These are phyloP conservation scores for Chloroclystis v-ata DNA, from an alignment of 2,888 invertebrate species.

Conservation along the genomic window DNA sequence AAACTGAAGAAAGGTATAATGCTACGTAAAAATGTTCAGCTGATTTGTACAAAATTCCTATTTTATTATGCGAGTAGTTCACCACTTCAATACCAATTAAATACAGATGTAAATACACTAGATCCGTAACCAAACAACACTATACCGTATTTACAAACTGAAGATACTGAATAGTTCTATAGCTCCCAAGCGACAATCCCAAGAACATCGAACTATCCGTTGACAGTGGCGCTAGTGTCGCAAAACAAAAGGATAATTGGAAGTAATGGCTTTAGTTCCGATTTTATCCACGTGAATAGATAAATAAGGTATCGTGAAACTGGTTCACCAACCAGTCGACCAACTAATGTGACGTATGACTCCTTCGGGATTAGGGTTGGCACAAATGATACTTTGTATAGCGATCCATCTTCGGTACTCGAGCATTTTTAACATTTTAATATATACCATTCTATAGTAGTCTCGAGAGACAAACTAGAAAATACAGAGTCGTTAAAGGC, in stretches of 20 bases:
- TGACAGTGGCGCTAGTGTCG: not conserved
- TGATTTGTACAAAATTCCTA: too few relatives aligned
- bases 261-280: not conserved
- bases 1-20: too few relatives aligned
- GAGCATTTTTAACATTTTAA: too few relatives aligned
- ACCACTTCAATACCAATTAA: too few relatives aligned
- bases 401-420: not conserved
- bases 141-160: slow-evolving; percentile 3
- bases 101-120: too few relatives aligned
- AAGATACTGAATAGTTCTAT: slow-evolving; percentile 28
- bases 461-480: too few relatives aligned
- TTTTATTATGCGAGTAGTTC: too few relatives aligned
- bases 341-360: slow-evolving; percentile 55
- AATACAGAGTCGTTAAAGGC: not conserved
- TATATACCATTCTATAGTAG: too few relatives aligned
- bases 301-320: not conserved
- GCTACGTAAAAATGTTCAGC: too few relatives aligned
- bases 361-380: slow-evolving; percentile 44
- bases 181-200: slow-evolving; percentile 24
- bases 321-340: slow-evolving; percentile 21
- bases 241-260: not conserved
- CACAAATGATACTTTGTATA: slow-evolving; percentile 15
- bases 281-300: not conserved
- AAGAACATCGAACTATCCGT: slow-evolving; percentile 9
- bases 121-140: not conserved